Evolutionary conservation across 30 jellyfish, hydroid and myxozoan genomes (phyloP).

Genomic region (Rhopilema esculentum): DNA sequence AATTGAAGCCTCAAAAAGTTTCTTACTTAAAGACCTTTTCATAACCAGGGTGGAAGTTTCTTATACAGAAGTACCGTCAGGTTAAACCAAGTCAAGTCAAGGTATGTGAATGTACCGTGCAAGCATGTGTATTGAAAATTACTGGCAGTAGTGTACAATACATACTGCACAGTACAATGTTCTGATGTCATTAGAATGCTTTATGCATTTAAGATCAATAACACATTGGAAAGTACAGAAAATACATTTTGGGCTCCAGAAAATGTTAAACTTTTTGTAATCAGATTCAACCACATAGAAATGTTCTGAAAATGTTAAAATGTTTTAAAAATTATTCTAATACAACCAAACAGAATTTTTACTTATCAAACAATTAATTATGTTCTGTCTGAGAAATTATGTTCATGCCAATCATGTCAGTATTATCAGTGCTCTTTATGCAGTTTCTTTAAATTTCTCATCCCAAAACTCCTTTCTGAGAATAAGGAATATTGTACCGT

Average conservation of each 20-base stretch:
- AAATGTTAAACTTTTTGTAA: no score
- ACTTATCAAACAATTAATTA: no score
- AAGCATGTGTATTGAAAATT: conserved; percentile 4
- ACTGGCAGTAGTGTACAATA: background rate
- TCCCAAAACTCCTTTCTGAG: no score
- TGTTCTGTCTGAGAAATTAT: no score
- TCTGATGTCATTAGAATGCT: background rate
- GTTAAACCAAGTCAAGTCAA: background rate
- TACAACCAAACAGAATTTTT: no score
- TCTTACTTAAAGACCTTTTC: background rate
- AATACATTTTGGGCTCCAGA: background rate
- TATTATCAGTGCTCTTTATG: no score
- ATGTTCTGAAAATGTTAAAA: no score
- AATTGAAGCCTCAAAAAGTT: conserved; percentile 19
- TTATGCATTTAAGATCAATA: conserved; percentile 4
- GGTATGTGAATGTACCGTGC: conserved; percentile 18
- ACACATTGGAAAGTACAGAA: background rate
- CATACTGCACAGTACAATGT: conserved; percentile 11
- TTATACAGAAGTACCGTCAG: background rate
- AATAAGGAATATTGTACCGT: no score
- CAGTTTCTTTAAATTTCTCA: no score
- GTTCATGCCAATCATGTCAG: no score
- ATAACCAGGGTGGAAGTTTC: background rate
- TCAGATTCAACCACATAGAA: no score
- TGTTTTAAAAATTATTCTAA: no score